These are phyloP conservation scores for Orchestia grillus DNA, from an alignment of 1,140 invertebrate species.

Conservation along the genomic window DNA sequence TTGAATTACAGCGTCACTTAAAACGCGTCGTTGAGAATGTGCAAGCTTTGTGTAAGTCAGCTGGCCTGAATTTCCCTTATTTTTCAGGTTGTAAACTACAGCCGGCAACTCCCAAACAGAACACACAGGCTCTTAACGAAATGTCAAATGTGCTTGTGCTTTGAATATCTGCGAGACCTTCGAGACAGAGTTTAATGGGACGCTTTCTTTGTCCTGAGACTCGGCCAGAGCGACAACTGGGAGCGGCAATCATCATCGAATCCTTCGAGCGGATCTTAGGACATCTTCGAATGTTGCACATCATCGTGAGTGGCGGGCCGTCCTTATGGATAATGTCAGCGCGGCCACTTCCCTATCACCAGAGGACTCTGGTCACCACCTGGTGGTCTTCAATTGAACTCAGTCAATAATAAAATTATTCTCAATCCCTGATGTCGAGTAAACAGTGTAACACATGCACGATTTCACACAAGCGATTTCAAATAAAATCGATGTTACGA, in stretches of 20 bases:
- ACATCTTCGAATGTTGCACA: background rate
- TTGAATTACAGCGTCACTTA: background rate
- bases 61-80: background rate
- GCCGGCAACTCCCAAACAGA: background rate
- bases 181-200: background rate
- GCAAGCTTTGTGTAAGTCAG: background rate
- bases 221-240: background rate
- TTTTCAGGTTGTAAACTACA: background rate
- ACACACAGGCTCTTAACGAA: background rate
- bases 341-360: background rate
- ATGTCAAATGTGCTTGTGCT: background rate
- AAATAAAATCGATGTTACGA: no score
- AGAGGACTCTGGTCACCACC: background rate
- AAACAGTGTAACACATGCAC: background rate
- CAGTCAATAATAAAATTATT: background rate
- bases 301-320: background rate
- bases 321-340: conserved; percentile 29
- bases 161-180: background rate
- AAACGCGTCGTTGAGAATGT: background rate
- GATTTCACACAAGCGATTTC: no score
- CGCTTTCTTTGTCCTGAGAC: background rate
- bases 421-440: background rate
- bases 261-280: background rate
- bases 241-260: background rate
- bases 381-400: background rate